Evolutionary conservation across 1,140 invertebrate genomes (phyloP), one percentile per base, ranked within the genome.

Genomic region (Meloidogyne floridensis): DNA sequence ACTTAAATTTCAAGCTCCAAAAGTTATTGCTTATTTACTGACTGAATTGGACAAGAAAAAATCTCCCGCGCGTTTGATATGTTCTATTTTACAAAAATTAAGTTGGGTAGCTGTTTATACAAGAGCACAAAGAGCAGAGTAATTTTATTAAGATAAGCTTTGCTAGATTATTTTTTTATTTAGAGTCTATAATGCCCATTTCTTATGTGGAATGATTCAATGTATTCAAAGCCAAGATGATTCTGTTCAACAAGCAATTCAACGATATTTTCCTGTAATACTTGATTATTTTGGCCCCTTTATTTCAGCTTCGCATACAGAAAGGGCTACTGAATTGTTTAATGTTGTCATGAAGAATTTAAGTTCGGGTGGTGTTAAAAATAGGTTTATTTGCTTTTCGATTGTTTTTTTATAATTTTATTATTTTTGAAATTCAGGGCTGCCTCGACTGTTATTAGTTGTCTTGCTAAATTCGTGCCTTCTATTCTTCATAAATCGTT

Each of bases 401-500:
- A n/a, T 13, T 71, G 42, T 6, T 4, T 5, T 11, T 15, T 32
- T 59, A 9, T n/a, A n/a, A n/a, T n/a, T n/a, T n/a, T n/a, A 65
- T 53, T n/a, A 9, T 15, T 47, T n/a, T n/a, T n/a, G n/a, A n/a
- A 65, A 2, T 53, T 32, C 9, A 76, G 82, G 70, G 82, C 82
- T 15, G 83, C 82, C n/a, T 75, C 51, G 51, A 70, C 56, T 42
- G 73, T 83, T 54, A 84, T 83, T 74, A 72, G 8, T 15, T 32
- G 42, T 43, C 80, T 83, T 73, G 81, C 81, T 20, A 76, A 77
- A 42, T 74, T 77, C 32, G 82, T 84, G 18, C 82, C 82, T 42
- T 83, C 82, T 15, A 81, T 83, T 65, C 20, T 83, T 7, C 82
- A 83, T 56, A 85, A 83, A 47, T 83, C 81, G 0, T 84, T 83